Base-by-base conservation (phyloP, 64 coral and sea anemone species). In the Montipora sp. region DNA sequence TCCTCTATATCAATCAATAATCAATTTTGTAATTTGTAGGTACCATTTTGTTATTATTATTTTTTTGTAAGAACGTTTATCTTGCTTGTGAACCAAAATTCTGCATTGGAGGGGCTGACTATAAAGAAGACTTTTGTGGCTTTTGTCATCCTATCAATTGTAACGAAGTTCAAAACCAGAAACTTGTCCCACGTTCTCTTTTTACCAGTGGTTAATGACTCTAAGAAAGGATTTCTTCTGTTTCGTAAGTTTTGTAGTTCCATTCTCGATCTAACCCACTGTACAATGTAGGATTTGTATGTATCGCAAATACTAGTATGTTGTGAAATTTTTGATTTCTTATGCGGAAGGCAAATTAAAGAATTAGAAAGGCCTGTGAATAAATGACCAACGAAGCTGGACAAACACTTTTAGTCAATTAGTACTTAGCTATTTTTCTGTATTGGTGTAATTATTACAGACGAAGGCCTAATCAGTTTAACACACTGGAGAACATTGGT, bases 401-500 rank as follows among this genome's bases (percentile, higher is more conserved):
- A 68, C 59, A 55, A 11, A 48, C 82, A 85, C 82, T 7, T 85
- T 72, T 85, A 50, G 59, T 85, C 65, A 85, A 45, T 49, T 49
- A 72, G 71, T 85, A 71, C 2, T 43, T 85, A 85, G 82, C 82
- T 72, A 85, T 85, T 85, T 85, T 85, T 85, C 61, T 85, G 61
- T 46, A 13, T 85, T 85, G 65, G 9, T 72, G 71, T 68, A 46
- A 11, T 57, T 8, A 57, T 11, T 49, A 48, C 48, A 71, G 65
- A 23, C 46, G 11, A 69, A 72, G 65, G 10, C 12, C 8, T 1
- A 59, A 11, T 67, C 11, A 11, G 53, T 57, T 46, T 12, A 19
- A 5, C 12, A 16, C 16, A 23, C 61, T 85, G 61, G 65, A 71
- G 44, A 49, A 71, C 63, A 22, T 19, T 78, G 12, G 57, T 21